Conservation (phyloP, 1,140 invertebrate genomes). For the Brachionus asplanchnoidis region DNA sequence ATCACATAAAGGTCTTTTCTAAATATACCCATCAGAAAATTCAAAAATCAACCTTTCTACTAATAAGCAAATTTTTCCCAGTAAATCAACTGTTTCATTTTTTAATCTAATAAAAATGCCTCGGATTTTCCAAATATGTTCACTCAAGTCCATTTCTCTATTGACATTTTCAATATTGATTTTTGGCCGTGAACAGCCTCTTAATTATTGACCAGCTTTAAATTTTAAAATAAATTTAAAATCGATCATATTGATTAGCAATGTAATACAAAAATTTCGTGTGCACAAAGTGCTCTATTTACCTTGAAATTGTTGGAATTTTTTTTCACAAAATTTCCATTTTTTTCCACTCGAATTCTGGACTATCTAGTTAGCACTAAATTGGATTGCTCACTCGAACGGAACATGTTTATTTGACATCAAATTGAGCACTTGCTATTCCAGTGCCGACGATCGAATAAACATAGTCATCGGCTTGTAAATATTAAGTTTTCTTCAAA, state of each 20-base stretch:
- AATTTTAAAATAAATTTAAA: neutral
- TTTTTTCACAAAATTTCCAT: neutral
- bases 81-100: conserved; percentile 16
- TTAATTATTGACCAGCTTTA: conserved; percentile 24
- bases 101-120: conserved; percentile 12
- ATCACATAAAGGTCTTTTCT: neutral
- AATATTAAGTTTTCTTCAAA: conserved; percentile 30
- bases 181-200: neutral
- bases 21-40: neutral
- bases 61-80: neutral
- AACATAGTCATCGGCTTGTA: conserved; percentile 12
- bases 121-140: neutral
- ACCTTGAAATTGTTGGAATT: neutral
- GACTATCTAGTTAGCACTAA: neutral
- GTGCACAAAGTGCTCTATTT: neutral
- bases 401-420: conserved; percentile 30
- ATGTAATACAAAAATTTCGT: neutral
- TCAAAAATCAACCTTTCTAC: neutral
- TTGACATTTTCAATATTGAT: conserved; percentile 35
- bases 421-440: neutral
- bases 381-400: conserved; percentile 18
- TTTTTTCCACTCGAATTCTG: neutral
- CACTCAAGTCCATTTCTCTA: neutral
- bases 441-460: conserved; percentile 17
- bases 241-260: neutral